Conservation (phyloP, 2,888 invertebrate genomes). For the Sabellastarte sp. region DNA sequence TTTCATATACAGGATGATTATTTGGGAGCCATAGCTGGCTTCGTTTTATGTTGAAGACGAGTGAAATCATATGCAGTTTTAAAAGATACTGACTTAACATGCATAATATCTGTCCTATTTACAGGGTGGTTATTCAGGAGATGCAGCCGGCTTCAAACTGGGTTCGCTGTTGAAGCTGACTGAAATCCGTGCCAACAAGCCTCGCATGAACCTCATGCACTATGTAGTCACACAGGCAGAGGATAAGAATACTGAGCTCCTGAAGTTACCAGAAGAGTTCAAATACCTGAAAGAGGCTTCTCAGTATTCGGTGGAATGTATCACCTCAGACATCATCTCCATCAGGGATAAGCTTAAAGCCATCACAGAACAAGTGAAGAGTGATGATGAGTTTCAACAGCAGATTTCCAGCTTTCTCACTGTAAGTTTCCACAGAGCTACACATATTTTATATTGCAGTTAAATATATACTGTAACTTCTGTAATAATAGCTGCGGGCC, state of each 20-base stretch:
- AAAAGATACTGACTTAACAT: no score
- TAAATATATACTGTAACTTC: no score
- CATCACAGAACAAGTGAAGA: slow-evolving; percentile 19
- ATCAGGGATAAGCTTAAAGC: slow-evolving; percentile 25
- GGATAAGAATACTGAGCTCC: slow-evolving; percentile 77
- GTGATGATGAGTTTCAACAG: slow-evolving; percentile 16
- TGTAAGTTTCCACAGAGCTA: no score
- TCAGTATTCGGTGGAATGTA: slow-evolving; percentile 38
- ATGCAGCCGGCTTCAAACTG: slow-evolving; percentile 63
- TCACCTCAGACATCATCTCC: slow-evolving; percentile 28
- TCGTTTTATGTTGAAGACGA: no score
- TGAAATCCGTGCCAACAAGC: slow-evolving; percentile 63
- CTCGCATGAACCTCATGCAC: slow-evolving; percentile 63
- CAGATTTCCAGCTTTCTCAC: slow-evolving; percentile 21
- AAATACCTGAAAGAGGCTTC: slow-evolving; percentile 80
- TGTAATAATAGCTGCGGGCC: no score
- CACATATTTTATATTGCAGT: no score
- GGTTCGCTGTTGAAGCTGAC: slow-evolving; percentile 61
- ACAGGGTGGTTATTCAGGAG: slow-evolving; percentile 64
- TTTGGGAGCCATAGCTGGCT: no score
- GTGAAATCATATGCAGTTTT: no score
- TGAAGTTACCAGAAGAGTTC: slow-evolving; percentile 84
- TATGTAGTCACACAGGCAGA: slow-evolving; percentile 71
- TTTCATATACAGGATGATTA: no score
- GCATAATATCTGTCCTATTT: no score